These are phyloP conservation scores for Hoplodrina ambigua DNA, from an alignment of 2,888 invertebrate genomes.

Conservation along the genomic window DNA sequence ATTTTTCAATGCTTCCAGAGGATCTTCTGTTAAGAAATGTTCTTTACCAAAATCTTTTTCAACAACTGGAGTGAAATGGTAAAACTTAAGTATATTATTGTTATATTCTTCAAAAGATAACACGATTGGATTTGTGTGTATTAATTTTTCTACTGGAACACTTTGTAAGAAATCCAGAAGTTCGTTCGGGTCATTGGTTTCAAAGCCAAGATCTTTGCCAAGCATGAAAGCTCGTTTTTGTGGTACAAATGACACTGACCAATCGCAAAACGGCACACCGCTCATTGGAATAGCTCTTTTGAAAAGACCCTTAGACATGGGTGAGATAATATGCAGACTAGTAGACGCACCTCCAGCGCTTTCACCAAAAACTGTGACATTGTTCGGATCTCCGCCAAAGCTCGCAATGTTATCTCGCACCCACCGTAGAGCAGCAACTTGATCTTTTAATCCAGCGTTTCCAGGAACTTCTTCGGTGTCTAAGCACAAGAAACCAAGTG, in stretches of 20 bases:
- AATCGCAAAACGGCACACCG: constrained; percentile 72
- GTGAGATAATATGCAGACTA: constrained; percentile 69
- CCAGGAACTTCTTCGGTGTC: constrained; percentile 74
- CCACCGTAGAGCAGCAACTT: constrained; percentile 73
- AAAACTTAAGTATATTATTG: constrained; percentile 68
- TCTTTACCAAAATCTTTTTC: constrained; percentile 76
- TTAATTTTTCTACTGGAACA: constrained; percentile 69
- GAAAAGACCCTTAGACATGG: constrained; percentile 73
- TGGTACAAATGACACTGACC: constrained; percentile 69
- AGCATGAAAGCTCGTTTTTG: constrained; percentile 71
- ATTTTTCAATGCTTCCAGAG: constrained; percentile 69
- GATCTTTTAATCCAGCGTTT: constrained; percentile 77
- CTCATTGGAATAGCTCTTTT: constrained; percentile 72
- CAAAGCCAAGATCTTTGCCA: constrained; percentile 71
- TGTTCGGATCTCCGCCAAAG: constrained; percentile 74
- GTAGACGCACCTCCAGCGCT: constrained; percentile 73
- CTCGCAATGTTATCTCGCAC: constrained; percentile 69
- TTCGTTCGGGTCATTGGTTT: constrained; percentile 70
- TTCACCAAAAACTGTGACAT: constrained; percentile 75
- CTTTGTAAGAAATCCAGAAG: constrained; percentile 74
- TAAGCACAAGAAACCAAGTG: constrained; percentile 71
- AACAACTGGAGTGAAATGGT: constrained; percentile 74
- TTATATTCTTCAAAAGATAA: constrained; percentile 67
- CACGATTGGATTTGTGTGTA: constrained; percentile 65
- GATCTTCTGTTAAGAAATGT: constrained; percentile 71